Evolutionary conservation across 2,113 vertebrate species (phyloP), one percentile per base, ranked within the genome.

Genomic region (Tachysurus fulvidraco): DNA sequence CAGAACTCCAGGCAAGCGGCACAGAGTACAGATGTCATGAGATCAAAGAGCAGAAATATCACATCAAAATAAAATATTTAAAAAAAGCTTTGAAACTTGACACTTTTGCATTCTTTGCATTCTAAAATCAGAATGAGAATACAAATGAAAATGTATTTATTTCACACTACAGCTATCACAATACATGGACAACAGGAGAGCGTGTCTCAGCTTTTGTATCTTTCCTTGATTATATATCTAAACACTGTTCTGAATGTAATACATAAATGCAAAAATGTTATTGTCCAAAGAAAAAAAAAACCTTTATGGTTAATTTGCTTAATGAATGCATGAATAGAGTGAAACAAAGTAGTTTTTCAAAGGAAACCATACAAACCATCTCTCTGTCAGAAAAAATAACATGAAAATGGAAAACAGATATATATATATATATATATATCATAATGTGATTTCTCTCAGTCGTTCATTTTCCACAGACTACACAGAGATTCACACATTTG

Each of bases 331-430:
- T 5, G 41, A 82, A 64, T 46, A 5, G 78, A 73, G 12, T 28
- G 16, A 74, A 83, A 60, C 41, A 77, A 83, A 85, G 64, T 30
- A 30, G 30, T 67, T 85, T 80, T 62, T 30, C 36, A 52, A 46
- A 69, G 54, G 79, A 71, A 79, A 69, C 28, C 50, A 73, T 25
- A 41, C 62, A 82, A 77, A 44, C 60, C n/a, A 54, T 83, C 76
- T 30, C 54, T 85, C 69, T 77, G 73, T 77, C 73, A 85, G 71
- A 71, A 59, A 59, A 85, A 88, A 76, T 65, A 67, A 67, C n/a
- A 67, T 41, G 21, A 55, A 30, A 84, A 17, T 44, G 41, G 41
- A 59, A 86, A 83, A 64, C 28, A 69, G n/a, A 28, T 73, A 28
- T 82, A 41, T 7, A 25, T 21, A 62, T 62, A 30, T 46, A 74